Evolutionary conservation across 2,888 invertebrate genomes (phyloP), one percentile per base, ranked within the genome.

Genomic region (Osmoderma eremita): DNA sequence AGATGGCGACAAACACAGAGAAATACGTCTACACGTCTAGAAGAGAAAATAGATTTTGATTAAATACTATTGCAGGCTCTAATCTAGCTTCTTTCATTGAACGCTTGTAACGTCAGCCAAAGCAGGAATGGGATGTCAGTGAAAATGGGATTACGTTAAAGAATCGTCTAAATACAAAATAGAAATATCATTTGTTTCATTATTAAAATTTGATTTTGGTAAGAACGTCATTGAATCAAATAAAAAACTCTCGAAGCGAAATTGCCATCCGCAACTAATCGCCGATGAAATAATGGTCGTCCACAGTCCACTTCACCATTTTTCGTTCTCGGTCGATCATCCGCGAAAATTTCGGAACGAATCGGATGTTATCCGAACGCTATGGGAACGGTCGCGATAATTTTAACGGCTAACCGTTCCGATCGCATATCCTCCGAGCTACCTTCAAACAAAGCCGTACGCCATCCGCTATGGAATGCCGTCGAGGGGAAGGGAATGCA

Each of bases 391-490:
- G 30, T 5, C 51, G 51, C n/a, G 51, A 51, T 51, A 51, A 51
- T 48, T 48, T 48, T 48, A 48, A 48, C 20, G 48, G 48, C 12
- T 20, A 48, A 20, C 20, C 48, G 48, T 56, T 53, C 30, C 36
- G 20, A 56, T 18, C 36, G 62, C 30, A 30, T 45, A 62, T 48
- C 62, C 17, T 62, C 45, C 8, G 22, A 42, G 42, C 20, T 62
- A 30, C 13, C 30, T 62, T 62, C 22, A 30, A 62, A 62, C 62
- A 62, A 62, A 62, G 45, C 48, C 42, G 62, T 12, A 13, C 36
- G 12, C 22, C 42, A 58, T 22, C 2, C 22, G 10, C 20, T 18
- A 13, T 4, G 62, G 62, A 62, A 62, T 62, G 62, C 45, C 41
- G 62, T 30, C 30, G 30, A 1, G 30, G 30, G 10, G 30, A 30